Base-by-base conservation (phyloP, 1,140 invertebrate genomes). In the Kradibia gibbosae region DNA sequence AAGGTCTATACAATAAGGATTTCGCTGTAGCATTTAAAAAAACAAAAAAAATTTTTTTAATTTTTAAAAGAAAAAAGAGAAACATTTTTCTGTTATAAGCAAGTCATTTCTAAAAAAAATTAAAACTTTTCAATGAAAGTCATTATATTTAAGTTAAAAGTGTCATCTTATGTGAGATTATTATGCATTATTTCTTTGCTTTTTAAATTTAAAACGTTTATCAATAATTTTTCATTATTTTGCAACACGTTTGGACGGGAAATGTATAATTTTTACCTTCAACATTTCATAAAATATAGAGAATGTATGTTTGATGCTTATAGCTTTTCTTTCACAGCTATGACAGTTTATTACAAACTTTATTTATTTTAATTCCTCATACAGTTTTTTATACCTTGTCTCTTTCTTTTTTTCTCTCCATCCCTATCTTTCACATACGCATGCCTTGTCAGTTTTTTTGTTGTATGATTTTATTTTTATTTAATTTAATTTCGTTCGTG, bases 171-270 rank as follows among this genome's bases (percentile, higher is more conserved):
- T 4, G 17, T 31, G 71, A 71, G 0, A 25, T 67, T 78, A 17
- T 15, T 60, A 42, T 15, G 2, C 22, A n/a, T 74, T 36, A 28
- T 74, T 48, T 45, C 8, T 71, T 53, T 31, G 48, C 25, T 73
- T 57, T 22, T n/a, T n/a, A n/a, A n/a, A n/a, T n/a, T n/a, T 28
- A 31, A 81, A 17, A 71, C 17, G 48, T 81, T 67, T 77, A 81
- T 75, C 73, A 77, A 71, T 25, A 81, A 76, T 48, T n/a, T n/a
- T n/a, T n/a, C n/a, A n/a, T n/a, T n/a, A n/a, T n/a, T n/a, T n/a
- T n/a, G n/a, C n/a, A n/a, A n/a, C n/a, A n/a, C 50, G 72, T 15
- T 82, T 76, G 81, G 81, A 82, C 81, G 81, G 81, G 81, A 82
- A 77, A 53, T 82, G 74, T 76, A 77, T 77, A 48, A 45, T 60